phyloP scores from a whole-genome alignment of 2,797 vertebrate genomes.

The Spinibarbus caldwelli region DNA sequence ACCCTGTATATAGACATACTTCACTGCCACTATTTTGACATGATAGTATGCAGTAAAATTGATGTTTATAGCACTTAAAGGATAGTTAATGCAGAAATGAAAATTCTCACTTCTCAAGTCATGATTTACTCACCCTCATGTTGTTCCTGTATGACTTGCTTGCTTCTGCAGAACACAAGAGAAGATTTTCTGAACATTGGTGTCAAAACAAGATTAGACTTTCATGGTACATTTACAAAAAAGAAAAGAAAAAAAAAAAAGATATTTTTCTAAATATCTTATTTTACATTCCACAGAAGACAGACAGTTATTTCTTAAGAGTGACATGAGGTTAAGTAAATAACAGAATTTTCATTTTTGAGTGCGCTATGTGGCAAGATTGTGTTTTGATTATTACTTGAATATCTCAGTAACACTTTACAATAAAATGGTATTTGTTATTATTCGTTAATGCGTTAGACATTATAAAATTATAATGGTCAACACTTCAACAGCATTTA shows the following conservation, averaged over 20 bases:
- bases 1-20: not conserved
- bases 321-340: not conserved
- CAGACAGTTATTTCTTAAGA: not conserved
- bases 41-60: not conserved
- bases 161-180: not conserved
- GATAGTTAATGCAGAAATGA: not conserved
- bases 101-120: not conserved
- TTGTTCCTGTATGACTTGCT: not conserved
- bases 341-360: not conserved
- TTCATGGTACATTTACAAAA: not conserved
- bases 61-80: not conserved
- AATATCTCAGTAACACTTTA: not conserved
- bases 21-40: not conserved
- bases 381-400: not conserved
- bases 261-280: not conserved
- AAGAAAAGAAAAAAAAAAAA: not conserved
- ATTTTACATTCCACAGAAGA: not conserved
- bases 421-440: not conserved
- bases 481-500: not conserved
- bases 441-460: not conserved
- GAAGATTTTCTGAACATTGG: not conserved
- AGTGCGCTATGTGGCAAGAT: not conserved
- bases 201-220: not conserved
- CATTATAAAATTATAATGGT: not conserved
- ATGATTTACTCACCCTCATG: not conserved